These are phyloP conservation scores for Stegodyphus mimosarum DNA, from an alignment of 1,140 invertebrate genomes.

Conservation along the genomic window DNA sequence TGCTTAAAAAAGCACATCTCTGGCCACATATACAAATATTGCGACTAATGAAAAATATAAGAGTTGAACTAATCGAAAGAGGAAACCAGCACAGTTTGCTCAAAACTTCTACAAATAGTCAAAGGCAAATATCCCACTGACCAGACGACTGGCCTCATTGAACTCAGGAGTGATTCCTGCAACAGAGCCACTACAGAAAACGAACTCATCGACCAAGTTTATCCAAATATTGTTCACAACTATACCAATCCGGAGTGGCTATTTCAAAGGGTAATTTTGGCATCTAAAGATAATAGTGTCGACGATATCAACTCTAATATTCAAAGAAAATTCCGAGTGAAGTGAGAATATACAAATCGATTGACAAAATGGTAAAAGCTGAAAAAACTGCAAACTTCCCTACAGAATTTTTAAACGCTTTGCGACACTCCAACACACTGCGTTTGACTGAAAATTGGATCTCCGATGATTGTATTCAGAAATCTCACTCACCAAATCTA, in stretches of 20 bases:
- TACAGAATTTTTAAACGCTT: constrained; percentile 5
- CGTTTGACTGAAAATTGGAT: constrained; percentile 1
- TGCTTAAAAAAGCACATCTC: too few species aligned
- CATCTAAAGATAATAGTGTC: not conserved
- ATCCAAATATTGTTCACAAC: constrained; percentile 1
- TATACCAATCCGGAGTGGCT: constrained; percentile 1
- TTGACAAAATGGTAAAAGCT: constrained; percentile 6
- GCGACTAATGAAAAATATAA: constrained; percentile 9
- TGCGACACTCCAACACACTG: not conserved
- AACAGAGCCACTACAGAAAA: too few species aligned
- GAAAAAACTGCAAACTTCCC: constrained; percentile 13
- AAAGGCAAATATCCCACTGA: not conserved
- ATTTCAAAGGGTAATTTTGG: constrained; percentile 6
- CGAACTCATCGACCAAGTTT: constrained; percentile 64
- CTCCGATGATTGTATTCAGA: not conserved
- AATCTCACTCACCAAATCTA: not conserved
- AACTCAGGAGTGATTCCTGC: too few species aligned
- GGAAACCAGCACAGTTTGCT: constrained; percentile 2
- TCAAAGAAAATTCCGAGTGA: too few species aligned
- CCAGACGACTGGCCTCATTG: too few species aligned
- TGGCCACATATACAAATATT: not conserved
- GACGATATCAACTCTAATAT: too few species aligned
- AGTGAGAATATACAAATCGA: too few species aligned
- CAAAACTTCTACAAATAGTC: not conserved
- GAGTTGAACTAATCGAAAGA: not conserved